Percentiles rank a stretch among this genome's conserved stretches.
Evolutionary conservation across 2,888 invertebrate genomes (phyloP).

Genomic region (Epinotia brunnichana): DNA sequence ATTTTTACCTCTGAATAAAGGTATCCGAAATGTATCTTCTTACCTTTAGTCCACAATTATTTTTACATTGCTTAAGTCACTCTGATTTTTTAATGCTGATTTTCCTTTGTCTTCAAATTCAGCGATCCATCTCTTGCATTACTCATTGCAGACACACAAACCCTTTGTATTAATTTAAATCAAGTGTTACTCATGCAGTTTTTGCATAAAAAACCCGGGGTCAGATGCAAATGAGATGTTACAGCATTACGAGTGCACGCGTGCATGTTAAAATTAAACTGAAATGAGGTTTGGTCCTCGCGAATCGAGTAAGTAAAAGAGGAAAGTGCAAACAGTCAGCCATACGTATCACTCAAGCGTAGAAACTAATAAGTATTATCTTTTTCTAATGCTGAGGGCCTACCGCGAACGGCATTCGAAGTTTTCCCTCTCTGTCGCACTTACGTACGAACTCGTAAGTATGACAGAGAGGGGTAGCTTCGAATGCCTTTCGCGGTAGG

Average conservation of each 20-base stretch:
- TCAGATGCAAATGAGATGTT: constrained; percentile 28
- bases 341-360: no score
- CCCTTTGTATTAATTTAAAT: constrained; percentile 44
- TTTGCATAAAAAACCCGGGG: constrained; percentile 34
- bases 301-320: not conserved
- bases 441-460: no score
- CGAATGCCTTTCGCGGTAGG: no score
- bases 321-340: no score
- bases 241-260: constrained; percentile 6
- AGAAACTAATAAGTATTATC: no score
- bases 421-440: no score
- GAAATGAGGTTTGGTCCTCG: not conserved
- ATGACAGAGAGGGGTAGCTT: no score
- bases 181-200: constrained; percentile 43
- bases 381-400: no score
- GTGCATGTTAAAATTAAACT: not conserved
- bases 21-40: not conserved
- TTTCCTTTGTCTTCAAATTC: constrained; percentile 42
- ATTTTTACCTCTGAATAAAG: not conserved
- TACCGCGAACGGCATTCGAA: no score
- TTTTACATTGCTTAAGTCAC: constrained; percentile 15
- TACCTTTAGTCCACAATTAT: not conserved
- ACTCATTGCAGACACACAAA: constrained; percentile 36
- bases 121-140: constrained; percentile 39
- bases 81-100: constrained; percentile 30